phyloP scores from a whole-genome alignment of 1,140 invertebrate genomes.

The Meteorus sp. region DNA sequence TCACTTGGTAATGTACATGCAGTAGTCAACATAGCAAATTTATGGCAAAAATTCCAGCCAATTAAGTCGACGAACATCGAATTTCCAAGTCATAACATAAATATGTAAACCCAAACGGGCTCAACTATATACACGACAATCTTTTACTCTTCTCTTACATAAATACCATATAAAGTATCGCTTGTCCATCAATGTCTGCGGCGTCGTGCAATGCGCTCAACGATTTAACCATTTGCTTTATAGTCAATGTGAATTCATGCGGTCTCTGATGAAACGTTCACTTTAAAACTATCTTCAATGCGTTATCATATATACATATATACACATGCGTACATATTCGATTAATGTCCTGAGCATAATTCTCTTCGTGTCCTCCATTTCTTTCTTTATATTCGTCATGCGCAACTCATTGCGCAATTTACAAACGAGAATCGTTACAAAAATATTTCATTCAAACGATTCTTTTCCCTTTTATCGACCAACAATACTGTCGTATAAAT shows the following conservation, averaged over 20 bases:
- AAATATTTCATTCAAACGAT: too few relatives aligned
- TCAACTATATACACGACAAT: conserved; percentile 23
- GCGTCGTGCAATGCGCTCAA: conserved; percentile 45
- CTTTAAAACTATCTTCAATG: too few relatives aligned
- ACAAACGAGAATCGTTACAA: too few relatives aligned
- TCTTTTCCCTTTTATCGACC: too few relatives aligned
- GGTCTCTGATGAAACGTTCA: background rate
- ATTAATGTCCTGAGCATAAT: too few relatives aligned
- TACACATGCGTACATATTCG: too few relatives aligned
- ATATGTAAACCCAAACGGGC: conserved; percentile 57
- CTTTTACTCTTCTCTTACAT: conserved; percentile 36
- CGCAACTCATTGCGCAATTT: too few relatives aligned
- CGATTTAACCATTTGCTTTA: background rate
- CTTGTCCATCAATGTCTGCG: conserved; percentile 59
- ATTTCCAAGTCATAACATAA: conserved; percentile 54
- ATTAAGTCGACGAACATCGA: conserved; percentile 52
- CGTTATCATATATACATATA: too few relatives aligned
- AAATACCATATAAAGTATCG: conserved; percentile 53
- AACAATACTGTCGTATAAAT: too few relatives aligned
- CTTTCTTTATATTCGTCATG: too few relatives aligned
- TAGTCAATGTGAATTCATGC: background rate
- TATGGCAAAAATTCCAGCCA: conserved; percentile 59
- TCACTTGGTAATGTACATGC: too few relatives aligned
- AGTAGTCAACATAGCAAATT: conserved; percentile 45
- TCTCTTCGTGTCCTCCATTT: too few relatives aligned